Base-by-base conservation (phyloP, 2,113 vertebrate species). In the Abramis brama region DNA sequence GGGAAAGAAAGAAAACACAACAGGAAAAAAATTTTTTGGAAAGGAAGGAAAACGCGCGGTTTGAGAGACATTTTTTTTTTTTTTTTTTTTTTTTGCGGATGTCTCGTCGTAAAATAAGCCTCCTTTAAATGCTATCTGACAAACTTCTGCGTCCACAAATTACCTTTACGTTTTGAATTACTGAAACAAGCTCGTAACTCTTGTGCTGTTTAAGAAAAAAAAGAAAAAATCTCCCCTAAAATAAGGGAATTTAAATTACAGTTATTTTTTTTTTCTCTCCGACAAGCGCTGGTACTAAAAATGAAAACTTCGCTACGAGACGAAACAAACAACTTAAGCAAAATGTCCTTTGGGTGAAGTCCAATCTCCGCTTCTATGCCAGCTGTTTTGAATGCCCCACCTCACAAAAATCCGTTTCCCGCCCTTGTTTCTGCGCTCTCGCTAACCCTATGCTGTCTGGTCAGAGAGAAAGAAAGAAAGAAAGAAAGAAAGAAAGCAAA, bases 271-370 rank as follows among this genome's bases (percentile, higher is more conserved):
- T 66, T 60, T 30, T 30, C 8, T 33, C 64, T 70, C 30, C 19
- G 33, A 45, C 27, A 68, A 80, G 66, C 39, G 25, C 55, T 60
- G 39, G 21, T 52, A 50, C 45, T 79, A 64, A 6, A 86, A 86
- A 86, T 64, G 13, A 77, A 70, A 78, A 86, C 90, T 89, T 89
- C 89, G 92, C 93, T 94, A 94, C 91, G 93, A 93, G 89, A 86
- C 71, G 59, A 75, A 86, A 52, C 50, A 85, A 83, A 76, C 73
- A 85, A 88, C 60, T 64, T 47, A 75, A 87, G 81, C 71, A 86
- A 85, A 85, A 78, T 81, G 66, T 88, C 90, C 92, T 91, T 91
- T 85, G 84, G 43, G 79, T 83, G 82, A 82, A 89, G 86, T 91
- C 89, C 74, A 43, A 87, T 89, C 90, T 93, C 91, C 79, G 33